These are phyloP conservation scores for Galbula dea DNA, from an alignment of 2,113 vertebrate species.

Conservation along the genomic window DNA sequence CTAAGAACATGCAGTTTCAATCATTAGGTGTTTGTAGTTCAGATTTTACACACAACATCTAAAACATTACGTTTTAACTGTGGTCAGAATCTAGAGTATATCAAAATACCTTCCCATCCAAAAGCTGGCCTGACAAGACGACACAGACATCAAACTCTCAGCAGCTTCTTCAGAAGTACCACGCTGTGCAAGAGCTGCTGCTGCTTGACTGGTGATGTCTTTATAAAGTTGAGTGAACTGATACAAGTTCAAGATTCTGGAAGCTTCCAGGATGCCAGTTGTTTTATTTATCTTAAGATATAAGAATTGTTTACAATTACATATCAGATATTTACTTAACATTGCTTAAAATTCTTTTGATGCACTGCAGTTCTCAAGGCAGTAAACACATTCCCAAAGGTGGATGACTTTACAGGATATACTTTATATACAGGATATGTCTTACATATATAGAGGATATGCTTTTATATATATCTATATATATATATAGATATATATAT, in stretches of 20 bases:
- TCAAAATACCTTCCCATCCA: constrained; percentile 93
- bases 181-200: constrained; percentile 80
- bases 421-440: no score
- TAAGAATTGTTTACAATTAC: constrained; percentile 33
- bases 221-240: constrained; percentile 96
- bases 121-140: constrained; percentile 93
- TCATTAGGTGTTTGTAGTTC: neutral
- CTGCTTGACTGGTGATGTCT: constrained; percentile 92
- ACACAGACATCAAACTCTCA: constrained; percentile 73
- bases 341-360: neutral
- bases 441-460: no score
- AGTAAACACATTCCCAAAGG: neutral
- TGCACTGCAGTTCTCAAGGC: neutral
- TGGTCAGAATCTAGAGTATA: neutral
- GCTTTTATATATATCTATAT: no score
- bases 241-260: constrained; percentile 97
- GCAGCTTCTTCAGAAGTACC: constrained; percentile 74
- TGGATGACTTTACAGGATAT: no score
- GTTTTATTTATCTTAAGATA: constrained; percentile 91
- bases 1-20: neutral
- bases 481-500: no score
- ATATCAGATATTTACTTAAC: neutral
- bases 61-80: neutral
- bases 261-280: constrained; percentile 87
- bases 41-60: neutral